Base-by-base conservation (phyloP, 2,888 invertebrate species). In the Habrosyne pyritoides region DNA sequence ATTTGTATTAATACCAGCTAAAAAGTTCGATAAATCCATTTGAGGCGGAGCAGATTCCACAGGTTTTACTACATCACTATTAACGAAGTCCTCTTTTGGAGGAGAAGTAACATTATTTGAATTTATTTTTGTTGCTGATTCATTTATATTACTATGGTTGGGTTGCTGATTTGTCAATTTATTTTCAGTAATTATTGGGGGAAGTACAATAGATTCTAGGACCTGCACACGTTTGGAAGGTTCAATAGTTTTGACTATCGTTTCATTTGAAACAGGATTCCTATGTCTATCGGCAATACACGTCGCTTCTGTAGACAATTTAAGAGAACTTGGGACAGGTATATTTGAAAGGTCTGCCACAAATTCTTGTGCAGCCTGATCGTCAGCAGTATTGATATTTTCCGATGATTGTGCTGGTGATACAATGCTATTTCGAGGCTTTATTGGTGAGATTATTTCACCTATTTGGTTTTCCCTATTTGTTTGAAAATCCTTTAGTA, bases 1-100 rank as follows among this genome's bases (percentile, higher is more conserved):
- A 60, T 87, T 85, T 21, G 93, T 85, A 61, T 93, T 90, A 55
- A 93, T 89, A 22, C 86, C 85, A 48, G 86, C 72, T 33, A 93
- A 68, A 55, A 93, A 67, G 68, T 79, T 84, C 8, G 87, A 71
- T 10, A 91, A 63, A 71, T 91, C 86, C 21, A 88, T 21, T 62
- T 79, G 77, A 8, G 67, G 42, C 30, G 59, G 58, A 21, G 52
- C 33, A 14, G 55, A 57, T 18, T 59, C 54, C 28, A 55, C 52
- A 36, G 28, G 48, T 46, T 52, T 50, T 57, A 53, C 55, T 14
- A 55, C 18, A 6, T 26, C 56, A 59, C 7, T 57, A 61, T 57
- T 53, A 51, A 57, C 46, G 24, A 49, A 26, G n/a, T 60, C 59
- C 10, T 52, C 33, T 49, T 57, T 63, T 54, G 61, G 55, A 30